These are phyloP conservation scores for Popillia japonica DNA, from an alignment of 1,140 invertebrate genomes.

Conservation along the genomic window DNA sequence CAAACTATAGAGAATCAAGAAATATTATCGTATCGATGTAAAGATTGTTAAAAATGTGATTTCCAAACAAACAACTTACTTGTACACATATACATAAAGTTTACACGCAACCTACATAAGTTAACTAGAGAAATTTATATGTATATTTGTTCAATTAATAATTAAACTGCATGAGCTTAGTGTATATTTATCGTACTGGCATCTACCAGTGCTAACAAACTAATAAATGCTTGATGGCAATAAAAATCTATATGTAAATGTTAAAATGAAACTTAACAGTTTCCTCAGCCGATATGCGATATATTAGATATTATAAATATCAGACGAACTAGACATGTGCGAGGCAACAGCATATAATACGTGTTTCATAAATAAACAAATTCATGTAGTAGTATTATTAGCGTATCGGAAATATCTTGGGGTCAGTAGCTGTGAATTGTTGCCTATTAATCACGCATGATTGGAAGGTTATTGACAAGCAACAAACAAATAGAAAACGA, in stretches of 20 bases:
- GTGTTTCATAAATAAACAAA: constrained; percentile 29
- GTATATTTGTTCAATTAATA: constrained; percentile 27
- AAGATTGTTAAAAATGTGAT: constrained; percentile 8
- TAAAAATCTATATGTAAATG: background rate
- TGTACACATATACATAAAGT: background rate
- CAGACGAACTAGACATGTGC: background rate
- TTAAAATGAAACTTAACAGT: background rate
- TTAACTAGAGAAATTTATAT: constrained; percentile 21
- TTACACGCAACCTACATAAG: background rate
- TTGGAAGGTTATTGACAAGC: constrained; percentile 25
- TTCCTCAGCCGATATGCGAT: background rate
- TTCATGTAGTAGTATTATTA: background rate
- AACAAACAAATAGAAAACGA: constrained; percentile 16
- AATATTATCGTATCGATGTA: constrained; percentile 9
- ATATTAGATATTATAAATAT: background rate
- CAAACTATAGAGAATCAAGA: background rate
- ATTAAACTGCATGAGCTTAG: constrained; percentile 1
- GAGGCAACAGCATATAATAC: background rate
- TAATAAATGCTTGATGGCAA: background rate
- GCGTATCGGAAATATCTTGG: constrained; percentile 28
- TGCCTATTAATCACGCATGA: constrained; percentile 12
- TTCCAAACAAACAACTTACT: constrained; percentile 6
- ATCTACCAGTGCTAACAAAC: constrained; percentile 3
- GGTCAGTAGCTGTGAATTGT: constrained; percentile 29
- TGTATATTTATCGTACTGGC: background rate